Percentiles rank a stretch among this genome's conserved stretches.
phyloP scores from a whole-genome alignment of 2,113 vertebrate species.

The Sakesphorus luctuosus region DNA sequence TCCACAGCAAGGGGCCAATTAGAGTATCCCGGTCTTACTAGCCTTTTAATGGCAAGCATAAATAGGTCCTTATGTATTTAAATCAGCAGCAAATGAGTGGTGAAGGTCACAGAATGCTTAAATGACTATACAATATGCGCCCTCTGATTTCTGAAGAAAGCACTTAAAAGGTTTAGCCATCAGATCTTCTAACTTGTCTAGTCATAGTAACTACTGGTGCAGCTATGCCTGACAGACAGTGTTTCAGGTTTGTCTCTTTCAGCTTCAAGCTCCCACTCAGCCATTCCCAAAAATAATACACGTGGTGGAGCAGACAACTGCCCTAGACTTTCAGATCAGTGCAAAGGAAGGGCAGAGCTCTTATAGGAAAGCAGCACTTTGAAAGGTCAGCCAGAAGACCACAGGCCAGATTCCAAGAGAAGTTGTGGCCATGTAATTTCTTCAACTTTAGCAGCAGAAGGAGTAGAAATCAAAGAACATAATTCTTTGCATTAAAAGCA shows the following conservation, averaged over 20 bases:
- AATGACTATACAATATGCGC: not conserved
- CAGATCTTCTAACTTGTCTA: not conserved
- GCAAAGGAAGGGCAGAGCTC: not conserved
- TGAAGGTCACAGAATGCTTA: conserved; percentile 33
- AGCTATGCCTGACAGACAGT: not conserved
- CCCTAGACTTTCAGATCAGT: not conserved
- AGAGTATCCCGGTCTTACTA: conserved; percentile 10
- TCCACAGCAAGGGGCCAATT: conserved; percentile 47
- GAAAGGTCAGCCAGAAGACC: conserved; percentile 42
- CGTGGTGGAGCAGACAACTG: not conserved
- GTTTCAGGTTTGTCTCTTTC: not conserved
- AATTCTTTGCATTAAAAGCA: not conserved
- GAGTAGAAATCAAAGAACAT: not conserved
- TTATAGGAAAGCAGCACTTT: not conserved
- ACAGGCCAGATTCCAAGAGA: conserved; percentile 20
- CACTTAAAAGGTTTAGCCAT: not conserved
- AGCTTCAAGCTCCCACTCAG: not conserved
- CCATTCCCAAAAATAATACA: not conserved
- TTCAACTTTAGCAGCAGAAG: not conserved
- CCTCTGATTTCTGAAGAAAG: not conserved
- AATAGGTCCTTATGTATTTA: conserved; percentile 29
- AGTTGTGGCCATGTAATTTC: not conserved
- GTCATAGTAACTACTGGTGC: not conserved
- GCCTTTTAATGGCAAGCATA: conserved; percentile 46
- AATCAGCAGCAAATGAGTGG: conserved; percentile 20